Evolutionary conservation across 2,888 invertebrate species (phyloP).

Genomic region (Agrochola macilenta): DNA sequence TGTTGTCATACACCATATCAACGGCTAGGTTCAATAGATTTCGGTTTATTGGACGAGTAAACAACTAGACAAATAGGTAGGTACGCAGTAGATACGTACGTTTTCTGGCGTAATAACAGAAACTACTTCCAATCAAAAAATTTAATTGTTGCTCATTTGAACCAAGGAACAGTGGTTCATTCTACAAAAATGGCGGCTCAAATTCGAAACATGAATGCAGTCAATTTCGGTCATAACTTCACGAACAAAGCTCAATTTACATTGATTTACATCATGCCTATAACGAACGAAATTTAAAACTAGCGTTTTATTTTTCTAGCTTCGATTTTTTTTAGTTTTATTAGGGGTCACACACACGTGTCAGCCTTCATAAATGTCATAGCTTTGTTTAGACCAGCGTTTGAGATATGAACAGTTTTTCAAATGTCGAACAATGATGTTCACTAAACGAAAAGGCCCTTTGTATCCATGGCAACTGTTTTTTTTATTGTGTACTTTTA

Average conservation of each 20-base stretch:
- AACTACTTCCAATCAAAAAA: background rate
- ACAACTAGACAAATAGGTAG: background rate
- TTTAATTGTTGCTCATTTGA: background rate
- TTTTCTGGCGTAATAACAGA: background rate
- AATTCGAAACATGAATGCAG: conserved; percentile 12
- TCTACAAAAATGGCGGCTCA: conserved; percentile 16
- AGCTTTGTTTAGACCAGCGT: conserved; percentile 76
- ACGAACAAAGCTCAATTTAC: conserved; percentile 50
- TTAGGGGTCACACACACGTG: conserved; percentile 73
- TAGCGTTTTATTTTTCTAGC: conserved; percentile 23
- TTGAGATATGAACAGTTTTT: conserved; percentile 82
- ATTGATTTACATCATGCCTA: conserved; percentile 33
- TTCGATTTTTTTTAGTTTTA: conserved; percentile 51
- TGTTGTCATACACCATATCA: conserved; percentile 3
- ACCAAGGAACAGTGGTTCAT: conserved; percentile 3
- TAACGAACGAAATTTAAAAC: conserved; percentile 36
- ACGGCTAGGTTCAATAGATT: background rate
- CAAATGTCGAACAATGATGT: conserved; percentile 79
- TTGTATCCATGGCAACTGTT: conserved; percentile 76
- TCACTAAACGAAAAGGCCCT: conserved; percentile 69
- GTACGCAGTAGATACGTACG: background rate
- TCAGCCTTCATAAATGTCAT: conserved; percentile 84
- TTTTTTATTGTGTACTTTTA: conserved; percentile 74
- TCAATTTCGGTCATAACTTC: conserved; percentile 22
- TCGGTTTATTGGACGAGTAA: background rate